These are phyloP conservation scores for Dufourea novaeangliae DNA, from an alignment of 1,140 invertebrate genomes.

Conservation along the genomic window DNA sequence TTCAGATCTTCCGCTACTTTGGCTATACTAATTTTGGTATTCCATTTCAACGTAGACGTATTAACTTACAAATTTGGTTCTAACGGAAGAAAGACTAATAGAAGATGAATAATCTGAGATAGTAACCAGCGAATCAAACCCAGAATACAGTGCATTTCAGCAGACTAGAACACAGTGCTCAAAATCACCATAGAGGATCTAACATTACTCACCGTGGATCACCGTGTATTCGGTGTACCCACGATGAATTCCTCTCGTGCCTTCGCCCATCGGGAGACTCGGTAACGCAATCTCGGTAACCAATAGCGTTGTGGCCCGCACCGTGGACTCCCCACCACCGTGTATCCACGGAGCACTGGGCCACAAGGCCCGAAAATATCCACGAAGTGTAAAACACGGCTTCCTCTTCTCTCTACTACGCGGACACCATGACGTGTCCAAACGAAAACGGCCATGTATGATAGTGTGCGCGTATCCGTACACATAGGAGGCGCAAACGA, in stretches of 20 bases:
- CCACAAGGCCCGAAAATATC: slow-evolving; percentile 58
- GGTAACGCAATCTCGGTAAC: slow-evolving; percentile 62
- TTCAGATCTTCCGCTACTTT: too few relatives aligned
- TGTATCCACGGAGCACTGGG: neutral
- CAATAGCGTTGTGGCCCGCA: slow-evolving; percentile 57
- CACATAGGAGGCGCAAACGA: neutral
- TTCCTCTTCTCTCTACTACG: slow-evolving; percentile 39
- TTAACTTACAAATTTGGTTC: too few relatives aligned
- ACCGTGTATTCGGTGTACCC: slow-evolving; percentile 19
- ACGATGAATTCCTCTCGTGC: slow-evolving; percentile 44
- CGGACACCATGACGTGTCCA: neutral
- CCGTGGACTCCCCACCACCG: neutral
- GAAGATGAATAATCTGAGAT: too few relatives aligned
- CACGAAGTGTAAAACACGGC: slow-evolving; percentile 59
- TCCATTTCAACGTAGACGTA: too few relatives aligned
- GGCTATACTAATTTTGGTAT: too few relatives aligned
- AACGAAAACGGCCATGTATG: neutral
- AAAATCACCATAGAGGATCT: neutral
- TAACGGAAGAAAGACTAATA: too few relatives aligned
- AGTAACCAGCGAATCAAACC: neutral
- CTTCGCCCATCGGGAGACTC: slow-evolving; percentile 33
- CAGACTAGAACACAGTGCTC: neutral
- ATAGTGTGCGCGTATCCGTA: neutral
- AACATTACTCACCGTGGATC: slow-evolving; percentile 13
- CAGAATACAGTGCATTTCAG: neutral